Base-by-base conservation (phyloP, 2,888 invertebrate species). In the Anthrax anthrax region DNA sequence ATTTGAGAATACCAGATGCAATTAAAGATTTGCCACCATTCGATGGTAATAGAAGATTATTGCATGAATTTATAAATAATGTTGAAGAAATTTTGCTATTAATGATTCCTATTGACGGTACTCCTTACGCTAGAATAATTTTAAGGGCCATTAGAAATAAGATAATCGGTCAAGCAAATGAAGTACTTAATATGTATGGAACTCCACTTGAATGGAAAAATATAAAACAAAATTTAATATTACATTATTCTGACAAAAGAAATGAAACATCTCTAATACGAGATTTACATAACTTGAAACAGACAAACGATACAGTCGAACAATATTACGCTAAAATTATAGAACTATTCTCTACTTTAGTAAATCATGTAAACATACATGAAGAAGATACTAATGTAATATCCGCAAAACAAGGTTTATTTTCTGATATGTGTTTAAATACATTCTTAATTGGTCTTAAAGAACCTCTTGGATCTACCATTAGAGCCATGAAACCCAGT, bases 191-290 rank as follows among this genome's bases (percentile, higher is more conserved):
- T 29, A 51, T 51, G 48, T 51, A 51, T 18, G 52, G 50, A 1
- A 54, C 50, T 32, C 18, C 50, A 5, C 18, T 54, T 12, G 42
- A 39, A 27, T 55, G 52, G 52, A 39, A 44, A 23, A 34, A 47
- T 4, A 53, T 51, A 14, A 51, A 50, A 50, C n/a, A 46, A 9
- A 54, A 51, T 37, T 43, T 52, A 3, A 48, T 50, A 14, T 18
- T 51, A 1, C 51, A 54, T 41, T 53, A 51, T n/a, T 49, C 50
- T 0, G 51, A 52, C 27, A 53, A 55, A 45, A 18, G 51, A 29
- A 47, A 49, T 10, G 52, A n/a, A n/a, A n/a, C n/a, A n/a, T n/a
- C n/a, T n/a, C n/a, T n/a, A n/a, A n/a, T n/a, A n/a, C n/a, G n/a
- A n/a, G n/a, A n/a, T n/a, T n/a, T n/a, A n/a, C n/a, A n/a, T n/a